A percentile compares a stretch with the other conserved stretches of the same genome.
Evolutionary conservation across 2,888 invertebrate species (phyloP).

Genomic region (Zootermopsis nevadensis): DNA sequence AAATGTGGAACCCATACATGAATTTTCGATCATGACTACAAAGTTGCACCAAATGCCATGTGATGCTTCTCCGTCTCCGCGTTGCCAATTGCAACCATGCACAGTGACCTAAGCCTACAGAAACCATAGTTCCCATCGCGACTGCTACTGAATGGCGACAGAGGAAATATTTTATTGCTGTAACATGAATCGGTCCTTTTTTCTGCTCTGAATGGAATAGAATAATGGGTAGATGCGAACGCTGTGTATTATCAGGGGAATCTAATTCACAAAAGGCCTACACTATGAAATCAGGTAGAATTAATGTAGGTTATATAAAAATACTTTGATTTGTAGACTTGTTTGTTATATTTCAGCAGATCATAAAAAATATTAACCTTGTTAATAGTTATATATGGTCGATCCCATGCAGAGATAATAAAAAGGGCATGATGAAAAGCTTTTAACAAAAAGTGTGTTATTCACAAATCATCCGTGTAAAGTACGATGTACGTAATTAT

Average conservation of each 20-base stretch:
- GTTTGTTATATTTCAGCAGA: slow-evolving; percentile 28
- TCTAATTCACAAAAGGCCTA: slow-evolving; percentile 19
- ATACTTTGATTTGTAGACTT: slow-evolving; percentile 36
- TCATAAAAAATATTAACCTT: slow-evolving; percentile 38
- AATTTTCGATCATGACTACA: too few relatives aligned
- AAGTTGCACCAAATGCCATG: too few relatives aligned
- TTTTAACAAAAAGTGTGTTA: slow-evolving; percentile 12
- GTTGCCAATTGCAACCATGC: too few relatives aligned
- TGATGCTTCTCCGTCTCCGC: too few relatives aligned
- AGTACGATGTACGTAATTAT: slow-evolving; percentile 1
- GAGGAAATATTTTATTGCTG: background rate
- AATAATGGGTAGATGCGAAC: slow-evolving; percentile 14
- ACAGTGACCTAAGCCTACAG: too few relatives aligned
- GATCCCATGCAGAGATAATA: background rate
- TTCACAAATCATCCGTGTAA: slow-evolving; percentile 8
- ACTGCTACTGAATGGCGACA: background rate
- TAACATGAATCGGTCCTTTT: background rate
- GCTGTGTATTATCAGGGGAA: slow-evolving; percentile 13
- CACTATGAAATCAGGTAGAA: slow-evolving; percentile 41
- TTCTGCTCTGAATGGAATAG: slow-evolving; percentile 18
- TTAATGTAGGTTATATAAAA: slow-evolving; percentile 26
- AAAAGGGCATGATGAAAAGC: background rate
- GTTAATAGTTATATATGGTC: slow-evolving; percentile 41
- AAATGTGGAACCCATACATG: too few relatives aligned
- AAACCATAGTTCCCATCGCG: background rate